Conservation (phyloP, 2,888 invertebrate genomes). For the Drosophila tripunctata region DNA sequence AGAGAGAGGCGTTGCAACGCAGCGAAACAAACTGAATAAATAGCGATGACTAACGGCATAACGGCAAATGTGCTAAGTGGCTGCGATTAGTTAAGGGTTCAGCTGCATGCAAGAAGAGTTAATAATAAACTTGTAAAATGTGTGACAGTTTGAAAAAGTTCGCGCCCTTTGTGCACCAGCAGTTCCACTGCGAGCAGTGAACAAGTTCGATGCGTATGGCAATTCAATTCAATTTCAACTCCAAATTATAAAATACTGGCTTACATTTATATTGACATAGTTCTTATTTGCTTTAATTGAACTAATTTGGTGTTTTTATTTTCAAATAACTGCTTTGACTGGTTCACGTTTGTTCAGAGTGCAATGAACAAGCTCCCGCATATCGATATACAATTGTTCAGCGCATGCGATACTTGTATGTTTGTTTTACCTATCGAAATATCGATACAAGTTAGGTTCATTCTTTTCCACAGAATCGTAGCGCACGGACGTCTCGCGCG, state of each 20-base stretch:
- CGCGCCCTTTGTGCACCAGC: background rate
- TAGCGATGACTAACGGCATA: slow-evolving; percentile 36
- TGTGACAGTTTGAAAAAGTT: background rate
- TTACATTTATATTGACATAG: too few species aligned
- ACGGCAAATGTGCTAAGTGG: slow-evolving; percentile 27
- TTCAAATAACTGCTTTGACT: background rate
- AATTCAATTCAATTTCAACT: too few species aligned
- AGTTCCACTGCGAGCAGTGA: background rate
- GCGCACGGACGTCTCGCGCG: slow-evolving; percentile 66
- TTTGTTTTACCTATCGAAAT: slow-evolving; percentile 1
- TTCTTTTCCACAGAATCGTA: slow-evolving; percentile 52
- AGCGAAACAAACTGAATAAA: slow-evolving; percentile 16
- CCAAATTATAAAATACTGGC: too few species aligned
- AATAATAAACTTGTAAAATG: background rate
- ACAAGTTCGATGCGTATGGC: too few species aligned
- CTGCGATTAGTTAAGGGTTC: slow-evolving; percentile 24
- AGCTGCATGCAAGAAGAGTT: background rate
- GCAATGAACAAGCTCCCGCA: background rate
- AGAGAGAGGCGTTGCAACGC: background rate
- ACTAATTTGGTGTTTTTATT: too few species aligned
- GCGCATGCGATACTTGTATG: background rate
- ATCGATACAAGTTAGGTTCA: slow-evolving; percentile 34
- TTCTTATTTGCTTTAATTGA: background rate
- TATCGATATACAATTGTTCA: slow-evolving; percentile 2
- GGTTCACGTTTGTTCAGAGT: too few species aligned